Base-by-base conservation (phyloP, 1,140 invertebrate genomes). In the Halesus radiatus region DNA sequence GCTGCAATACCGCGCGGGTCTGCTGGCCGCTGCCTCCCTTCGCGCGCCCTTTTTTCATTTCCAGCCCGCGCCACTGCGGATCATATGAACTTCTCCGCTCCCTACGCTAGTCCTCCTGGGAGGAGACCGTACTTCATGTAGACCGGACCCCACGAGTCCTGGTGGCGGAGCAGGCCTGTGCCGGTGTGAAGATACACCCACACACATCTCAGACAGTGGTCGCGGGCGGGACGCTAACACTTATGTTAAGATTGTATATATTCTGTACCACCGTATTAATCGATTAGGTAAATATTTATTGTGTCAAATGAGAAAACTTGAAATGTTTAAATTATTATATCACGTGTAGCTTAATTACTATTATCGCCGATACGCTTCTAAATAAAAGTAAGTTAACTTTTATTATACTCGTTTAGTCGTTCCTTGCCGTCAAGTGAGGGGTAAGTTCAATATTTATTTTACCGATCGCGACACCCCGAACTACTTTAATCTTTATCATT, bases 1-100 rank as follows among this genome's bases (percentile, higher is more conserved):
- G 8, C 88, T 88, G 81, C 86, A 88, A 54, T 90, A 90, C 83
- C 88, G 88, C 80, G 88, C 89, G 1, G 88, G 89, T 52, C 85
- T 90, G 52, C 80, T 90, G 29, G 89, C 89, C 0, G 88, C 83
- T 0, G 73, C 83, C 15, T 78, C 83, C 6, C 64, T 81, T 1
- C 45, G 80, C 26, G 74, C 80, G 22, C 75, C 80, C 29, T 74
- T 81, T 20, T 84, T 81, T 72, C 78, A 76, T 26, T 78, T 80
- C 56, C 80, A 78, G 23, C 83, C 80, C 13, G 80, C 83, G 15
- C 80, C 83, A 4, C 50, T 84, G 60, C 54, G 80, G 70, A 81
- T 81, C 58, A 68, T 81, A 26, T 81, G 80, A 81, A 37, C 75
- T 16, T 13, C 75, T 15, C 37, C 22, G 20, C 18, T 16, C 53